Percentiles rank a stretch among this genome's conserved stretches.
Evolutionary conservation across 2,113 vertebrate species (phyloP).

Genomic region (Saccopteryx leptura): DNA sequence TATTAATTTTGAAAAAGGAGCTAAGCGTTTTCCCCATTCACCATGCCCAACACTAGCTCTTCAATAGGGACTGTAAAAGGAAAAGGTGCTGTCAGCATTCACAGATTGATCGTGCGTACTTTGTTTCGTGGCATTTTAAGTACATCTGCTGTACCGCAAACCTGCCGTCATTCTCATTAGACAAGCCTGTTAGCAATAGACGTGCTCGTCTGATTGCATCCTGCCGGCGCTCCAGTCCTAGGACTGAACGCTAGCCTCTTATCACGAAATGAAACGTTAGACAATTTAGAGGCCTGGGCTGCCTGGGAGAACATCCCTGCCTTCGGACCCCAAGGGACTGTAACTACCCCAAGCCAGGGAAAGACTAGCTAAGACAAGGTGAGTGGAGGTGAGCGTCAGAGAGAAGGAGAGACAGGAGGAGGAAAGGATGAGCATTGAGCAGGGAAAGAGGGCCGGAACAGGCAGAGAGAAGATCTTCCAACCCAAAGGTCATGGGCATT

Average conservation of each 20-base stretch:
- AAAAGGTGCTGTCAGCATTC: conserved; percentile 27
- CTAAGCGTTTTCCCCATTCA: conserved; percentile 19
- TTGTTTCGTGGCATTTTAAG: conserved; percentile 20
- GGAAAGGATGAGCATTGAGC: background rate
- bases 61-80: background rate
- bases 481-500: background rate
- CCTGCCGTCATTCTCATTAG: background rate
- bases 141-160: background rate
- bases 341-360: conserved; percentile 33
- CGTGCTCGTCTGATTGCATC: background rate
- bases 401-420: background rate
- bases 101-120: background rate
- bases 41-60: background rate
- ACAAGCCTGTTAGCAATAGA: background rate
- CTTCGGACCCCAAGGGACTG: background rate
- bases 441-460: background rate
- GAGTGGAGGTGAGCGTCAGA: conserved; percentile 42
- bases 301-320: background rate
- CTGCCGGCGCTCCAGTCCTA: background rate
- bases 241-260: background rate
- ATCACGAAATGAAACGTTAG: conserved; percentile 13
- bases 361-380: background rate
- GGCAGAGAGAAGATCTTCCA: background rate
- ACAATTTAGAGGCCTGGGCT: background rate
- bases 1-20: background rate